Evolutionary conservation across 2,888 invertebrate genomes (phyloP), one percentile per base, ranked within the genome.

Genomic region (Drosophila buzzatii): DNA sequence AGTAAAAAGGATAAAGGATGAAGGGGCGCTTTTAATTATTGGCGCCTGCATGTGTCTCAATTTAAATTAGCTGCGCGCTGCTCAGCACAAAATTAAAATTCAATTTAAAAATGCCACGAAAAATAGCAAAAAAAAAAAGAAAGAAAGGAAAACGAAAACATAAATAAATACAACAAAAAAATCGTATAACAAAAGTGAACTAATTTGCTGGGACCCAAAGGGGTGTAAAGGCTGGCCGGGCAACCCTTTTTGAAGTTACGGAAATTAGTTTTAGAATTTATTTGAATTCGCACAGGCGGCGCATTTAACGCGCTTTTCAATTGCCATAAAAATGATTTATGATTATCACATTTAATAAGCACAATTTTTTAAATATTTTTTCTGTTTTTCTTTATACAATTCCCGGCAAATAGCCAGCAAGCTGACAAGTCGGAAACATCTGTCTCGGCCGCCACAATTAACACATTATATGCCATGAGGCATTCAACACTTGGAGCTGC

Each of bases 181-280:
- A 85, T 55, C 55, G 3, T 70, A 72, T 61, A 85, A 86, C 85
- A 88, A 88, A 88, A 87, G 84, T 85, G 64, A 74, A 69, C 90
- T 89, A 90, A 87, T 85, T 89, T 76, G 70, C 75, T 80, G 72
- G 67, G 67, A 56, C 70, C 67, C 68, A 63, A 57, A 55, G 41
- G 80, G 85, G 81, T 80, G 84, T 67, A 66, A 18, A 35, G 33
- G 49, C 56, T 31, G 14, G 33, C 33, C 42, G 55, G 39, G 39
- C 66, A 65, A 76, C 75, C 59, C 23, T 51, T 66, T 66, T 58
- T 27, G 65, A 67, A 68, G 75, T 62, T 63, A 70, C 73, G 86
- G 79, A 91, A 91, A 91, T 91, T 91, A 91, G 92, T 91, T 91
- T 85, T 82, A 83, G 68, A 91, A 91, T 92, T 92, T 91, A 91